Conservation (phyloP, 2,888 invertebrate species). For the Amblyjoppa fuscipennis region DNA sequence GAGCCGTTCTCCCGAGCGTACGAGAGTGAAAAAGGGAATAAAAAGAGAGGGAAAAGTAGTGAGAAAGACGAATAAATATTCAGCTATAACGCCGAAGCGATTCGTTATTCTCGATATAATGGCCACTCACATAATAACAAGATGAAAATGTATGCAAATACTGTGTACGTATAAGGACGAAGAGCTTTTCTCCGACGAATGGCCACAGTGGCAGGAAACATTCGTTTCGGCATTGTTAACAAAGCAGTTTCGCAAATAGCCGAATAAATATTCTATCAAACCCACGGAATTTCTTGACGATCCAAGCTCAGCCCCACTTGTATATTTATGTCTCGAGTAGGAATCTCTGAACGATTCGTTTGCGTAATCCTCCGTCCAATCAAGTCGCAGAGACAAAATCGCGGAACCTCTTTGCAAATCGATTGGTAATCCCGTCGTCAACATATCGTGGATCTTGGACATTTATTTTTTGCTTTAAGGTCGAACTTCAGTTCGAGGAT, state of each 20-base stretch:
- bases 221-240: constrained; percentile 26
- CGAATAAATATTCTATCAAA: constrained; percentile 25
- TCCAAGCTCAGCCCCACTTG: background rate
- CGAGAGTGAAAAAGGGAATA: constrained; percentile 12
- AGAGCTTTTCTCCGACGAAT: background rate
- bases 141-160: constrained; percentile 33
- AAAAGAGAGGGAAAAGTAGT: background rate
- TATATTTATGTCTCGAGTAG: background rate
- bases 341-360: no score
- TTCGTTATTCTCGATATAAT: constrained; percentile 56
- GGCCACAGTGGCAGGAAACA: constrained; percentile 20
- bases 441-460: no score
- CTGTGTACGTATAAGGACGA: background rate
- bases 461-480: no score
- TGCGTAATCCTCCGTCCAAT: no score
- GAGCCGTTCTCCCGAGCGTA: constrained; percentile 30
- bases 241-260: constrained; percentile 2
- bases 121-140: constrained; percentile 41
- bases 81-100: constrained; percentile 40
- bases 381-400: no score
- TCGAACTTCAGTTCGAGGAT: no score
- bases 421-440: no score
- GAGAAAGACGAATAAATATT: constrained; percentile 43
- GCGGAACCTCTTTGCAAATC: no score
- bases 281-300: background rate